Percentiles rank a stretch among this genome's conserved stretches.
phyloP scores from a whole-genome alignment of 2,888 invertebrate genomes.

The Tenthredo notha region DNA sequence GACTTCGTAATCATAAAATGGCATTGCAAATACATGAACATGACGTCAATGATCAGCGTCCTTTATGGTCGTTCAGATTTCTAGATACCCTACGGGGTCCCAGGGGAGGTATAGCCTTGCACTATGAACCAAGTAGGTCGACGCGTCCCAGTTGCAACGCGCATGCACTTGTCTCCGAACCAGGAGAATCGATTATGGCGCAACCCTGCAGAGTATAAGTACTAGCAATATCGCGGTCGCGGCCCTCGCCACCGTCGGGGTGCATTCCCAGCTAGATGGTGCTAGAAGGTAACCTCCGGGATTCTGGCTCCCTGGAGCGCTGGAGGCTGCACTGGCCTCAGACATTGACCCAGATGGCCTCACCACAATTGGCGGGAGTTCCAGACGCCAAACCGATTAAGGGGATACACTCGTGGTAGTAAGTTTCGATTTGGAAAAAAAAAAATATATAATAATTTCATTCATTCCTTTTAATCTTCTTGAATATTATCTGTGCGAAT shows the following conservation, averaged over 20 bases:
- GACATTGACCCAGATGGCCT: constrained; percentile 49
- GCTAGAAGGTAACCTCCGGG: constrained; percentile 35
- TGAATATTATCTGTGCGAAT: not conserved
- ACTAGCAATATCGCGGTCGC: constrained; percentile 33
- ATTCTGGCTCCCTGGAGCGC: constrained; percentile 41
- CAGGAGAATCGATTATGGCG: constrained; percentile 34
- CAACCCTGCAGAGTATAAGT: not conserved
- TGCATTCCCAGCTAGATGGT: constrained; percentile 23
- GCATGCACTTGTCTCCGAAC: constrained; percentile 38
- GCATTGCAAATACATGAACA: not conserved
- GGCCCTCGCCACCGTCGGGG: constrained; percentile 14
- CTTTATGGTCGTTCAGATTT: not conserved
- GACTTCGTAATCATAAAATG: not conserved
- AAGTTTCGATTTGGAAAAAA: not conserved
- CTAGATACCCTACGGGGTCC: not conserved
- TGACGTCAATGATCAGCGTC: not conserved
- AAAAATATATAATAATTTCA: not conserved
- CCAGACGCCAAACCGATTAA: constrained; percentile 10
- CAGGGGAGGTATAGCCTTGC: constrained; percentile 15
- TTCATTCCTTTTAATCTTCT: not conserved
- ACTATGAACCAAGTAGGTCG: constrained; percentile 44
- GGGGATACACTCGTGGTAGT: not conserved
- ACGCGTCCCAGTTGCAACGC: constrained; percentile 20
- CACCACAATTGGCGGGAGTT: not conserved
- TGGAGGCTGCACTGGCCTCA: constrained; percentile 33